Evolutionary conservation across 2,113 vertebrate genomes (phyloP).

Genomic region (Guaruba guarouba): DNA sequence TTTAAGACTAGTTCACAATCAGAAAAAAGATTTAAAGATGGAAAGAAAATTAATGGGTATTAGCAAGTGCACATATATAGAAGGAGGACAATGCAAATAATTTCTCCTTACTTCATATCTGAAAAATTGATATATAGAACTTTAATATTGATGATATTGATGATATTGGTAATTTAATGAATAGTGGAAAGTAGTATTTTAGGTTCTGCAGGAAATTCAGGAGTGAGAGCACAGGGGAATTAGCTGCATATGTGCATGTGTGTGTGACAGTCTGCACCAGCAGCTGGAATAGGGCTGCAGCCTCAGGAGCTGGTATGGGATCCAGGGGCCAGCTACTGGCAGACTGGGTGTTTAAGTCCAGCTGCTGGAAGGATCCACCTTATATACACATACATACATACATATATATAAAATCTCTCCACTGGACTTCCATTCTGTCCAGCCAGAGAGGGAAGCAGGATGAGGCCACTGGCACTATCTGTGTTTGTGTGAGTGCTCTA

Average conservation of each 20-base stretch:
- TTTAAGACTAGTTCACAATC: background rate
- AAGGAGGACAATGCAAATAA: background rate
- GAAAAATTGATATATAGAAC: background rate
- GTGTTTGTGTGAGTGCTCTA: background rate
- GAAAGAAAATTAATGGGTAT: background rate
- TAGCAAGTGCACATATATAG: background rate
- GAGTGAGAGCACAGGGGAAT: background rate
- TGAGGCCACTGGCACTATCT: background rate
- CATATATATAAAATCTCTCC: background rate
- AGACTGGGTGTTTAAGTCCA: background rate
- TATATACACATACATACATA: background rate
- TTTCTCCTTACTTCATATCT: background rate
- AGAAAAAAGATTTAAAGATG: background rate
- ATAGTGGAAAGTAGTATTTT: background rate
- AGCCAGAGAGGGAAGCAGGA: background rate
- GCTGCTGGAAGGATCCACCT: background rate
- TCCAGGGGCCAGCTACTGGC: background rate
- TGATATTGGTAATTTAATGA: background rate
- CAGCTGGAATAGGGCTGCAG: background rate
- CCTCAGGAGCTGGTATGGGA: background rate
- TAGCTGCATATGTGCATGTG: fast-evolving
- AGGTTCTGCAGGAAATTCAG: background rate
- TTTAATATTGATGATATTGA: background rate
- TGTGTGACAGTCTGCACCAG: background rate
- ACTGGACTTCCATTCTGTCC: background rate